Conservation (phyloP, 2,888 invertebrate species). For the Ophion obscuratus region DNA sequence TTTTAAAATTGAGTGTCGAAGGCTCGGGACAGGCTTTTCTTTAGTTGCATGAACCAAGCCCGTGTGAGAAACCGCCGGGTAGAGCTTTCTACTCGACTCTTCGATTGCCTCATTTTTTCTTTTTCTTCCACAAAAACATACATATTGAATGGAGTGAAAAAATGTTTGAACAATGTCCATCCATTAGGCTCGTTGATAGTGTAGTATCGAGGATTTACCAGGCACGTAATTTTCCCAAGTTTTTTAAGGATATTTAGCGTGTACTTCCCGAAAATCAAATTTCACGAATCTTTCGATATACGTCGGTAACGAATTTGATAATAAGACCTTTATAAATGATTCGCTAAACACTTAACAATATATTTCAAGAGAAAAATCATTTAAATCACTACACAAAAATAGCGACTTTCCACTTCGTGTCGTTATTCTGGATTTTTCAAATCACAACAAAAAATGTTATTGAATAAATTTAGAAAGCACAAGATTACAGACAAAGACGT, state of each 20-base stretch:
- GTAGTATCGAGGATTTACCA: constrained; percentile 14
- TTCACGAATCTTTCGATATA: background rate
- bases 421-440: background rate
- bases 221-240: background rate
- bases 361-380: background rate
- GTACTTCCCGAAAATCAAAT: background rate
- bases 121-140: constrained; percentile 31
- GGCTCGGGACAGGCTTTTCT: constrained; percentile 45
- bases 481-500: too few species aligned
- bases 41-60: constrained; percentile 12
- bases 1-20: constrained; percentile 47
- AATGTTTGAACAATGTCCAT: constrained; percentile 30
- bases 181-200: constrained; percentile 42
- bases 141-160: constrained; percentile 11
- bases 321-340: background rate
- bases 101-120: constrained; percentile 15
- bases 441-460: background rate
- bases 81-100: constrained; percentile 39
- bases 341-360: background rate
- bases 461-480: too few species aligned
- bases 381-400: background rate
- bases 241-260: constrained; percentile 13
- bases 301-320: background rate
- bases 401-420: background rate
- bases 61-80: constrained; percentile 11